Evolutionary conservation across 2,113 vertebrate species (phyloP), one percentile per base, ranked within the genome.

Genomic region (Malurus elegans): DNA sequence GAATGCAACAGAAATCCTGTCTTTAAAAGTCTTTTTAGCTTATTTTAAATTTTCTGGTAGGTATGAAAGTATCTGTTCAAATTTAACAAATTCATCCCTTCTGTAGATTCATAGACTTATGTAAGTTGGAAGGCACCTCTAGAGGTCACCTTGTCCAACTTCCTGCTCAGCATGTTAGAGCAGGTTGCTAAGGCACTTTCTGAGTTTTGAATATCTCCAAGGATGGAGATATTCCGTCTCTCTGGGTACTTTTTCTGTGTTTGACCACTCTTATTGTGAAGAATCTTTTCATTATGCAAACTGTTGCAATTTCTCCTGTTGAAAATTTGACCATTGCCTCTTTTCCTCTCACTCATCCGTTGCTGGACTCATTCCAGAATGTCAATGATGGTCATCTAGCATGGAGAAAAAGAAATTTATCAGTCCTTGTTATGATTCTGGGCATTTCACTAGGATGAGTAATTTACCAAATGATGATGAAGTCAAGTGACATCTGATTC

Each of bases 261-360:
- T 76, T 51, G 24, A 25, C 24, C 24, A 32, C 20, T 70, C 34
- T 60, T 21, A 53, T 24, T 44, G 36, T 66, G 42, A 80, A 84
- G 51, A 51, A 66, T 61, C 18, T 58, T 85, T 88, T 56, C 17
- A n/a, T 61, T 65, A 31, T 4, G 32, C 32, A 87, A 79, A 34
- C 20, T 0, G 0, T 28, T 74, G 25, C 11, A 26, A 50, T 58
- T 73, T 88, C 6, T 15, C 3, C 8, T 17, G 2, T 10, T 71
- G 40, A 81, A 75, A 53, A 73, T 53, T 69, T 78, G 79, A 26
- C 44, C 23, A 12, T 17, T 78, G 5, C 25, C 53, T 91, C n/a
- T 72, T 81, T 66, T 88, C 6, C 20, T 84, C 19, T 87, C 18
- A 32, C 7, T 56, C n/a, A 18, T 62, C 38, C 6, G 48, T 76